Evolutionary conservation across 2,113 vertebrate species (phyloP), one percentile per base, ranked within the genome.

Genomic region (Corythornis madagascariensis): DNA sequence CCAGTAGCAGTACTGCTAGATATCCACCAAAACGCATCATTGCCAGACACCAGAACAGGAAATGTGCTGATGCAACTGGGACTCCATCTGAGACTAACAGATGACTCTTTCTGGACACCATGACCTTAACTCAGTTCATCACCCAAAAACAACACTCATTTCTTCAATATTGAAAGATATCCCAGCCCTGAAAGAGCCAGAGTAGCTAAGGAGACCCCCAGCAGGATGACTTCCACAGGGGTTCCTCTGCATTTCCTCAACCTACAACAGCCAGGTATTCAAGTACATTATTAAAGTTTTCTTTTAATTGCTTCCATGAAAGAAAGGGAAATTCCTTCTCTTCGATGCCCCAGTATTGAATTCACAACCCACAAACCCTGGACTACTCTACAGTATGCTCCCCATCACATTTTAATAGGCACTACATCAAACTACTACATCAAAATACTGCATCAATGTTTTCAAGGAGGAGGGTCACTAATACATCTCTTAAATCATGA

Each of bases 41-140:
- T 40, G 45, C 26, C 70, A 24, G 48, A 74, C 16, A 57, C 25
- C 61, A 56, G 25, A 45, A 50, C 3, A 84, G 52, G 42, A 81
- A 26, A 15, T 0, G 7, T 1, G 26, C 35, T 61, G 59, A 1
- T 3, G 3, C 38, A 22, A 47, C 24, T 1, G 0, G 43, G 57
- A 60, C 33, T 57, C 31, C 76, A 70, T 28, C 2, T 6, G 5
- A 81, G 25, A 11, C 70, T 43, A 40, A 53, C 6, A 71, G 56
- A 71, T 24, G 6, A 29, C 8, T 45, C 57, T 43, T n/a, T 26
- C 16, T 11, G 43, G 69, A 65, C 47, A 53, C 38, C 6, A 0
- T 7, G 42, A 84, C 35, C 74, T 40, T 6, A 81, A 40, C 33
- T 20, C 40, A 28, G 43, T 45, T 35, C 33, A 70, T 8, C 28